phyloP scores from a whole-genome alignment of 30 jellyfish, hydroid and myxozoan genomes.

The Hydractinia symbiolongicarpus region DNA sequence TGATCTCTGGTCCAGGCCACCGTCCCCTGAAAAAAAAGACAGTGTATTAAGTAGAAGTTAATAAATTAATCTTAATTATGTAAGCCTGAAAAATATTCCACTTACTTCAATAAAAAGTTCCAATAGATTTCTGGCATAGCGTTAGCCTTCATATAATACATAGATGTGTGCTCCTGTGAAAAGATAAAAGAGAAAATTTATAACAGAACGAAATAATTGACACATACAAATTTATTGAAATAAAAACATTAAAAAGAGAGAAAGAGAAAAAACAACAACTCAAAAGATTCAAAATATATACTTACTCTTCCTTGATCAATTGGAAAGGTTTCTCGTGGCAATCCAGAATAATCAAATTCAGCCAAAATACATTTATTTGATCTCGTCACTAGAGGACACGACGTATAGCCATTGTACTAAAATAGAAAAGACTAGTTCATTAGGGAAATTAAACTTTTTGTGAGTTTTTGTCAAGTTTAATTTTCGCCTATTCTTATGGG shows the following conservation, averaged over 20 bases:
- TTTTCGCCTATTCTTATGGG: no score
- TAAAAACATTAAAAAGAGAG: not conserved
- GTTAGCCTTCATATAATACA: constrained; percentile 67
- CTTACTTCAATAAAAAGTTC: constrained; percentile 64
- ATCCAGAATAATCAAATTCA: constrained; percentile 64
- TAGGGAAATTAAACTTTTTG: no score
- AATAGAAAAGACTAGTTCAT: no score
- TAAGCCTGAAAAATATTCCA: no score
- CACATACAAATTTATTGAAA: not conserved
- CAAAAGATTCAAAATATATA: no score
- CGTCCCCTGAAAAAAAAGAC: constrained; percentile 46
- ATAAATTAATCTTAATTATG: no score
- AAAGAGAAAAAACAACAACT: no score
- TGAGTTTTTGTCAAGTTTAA: no score
- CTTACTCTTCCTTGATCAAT: constrained; percentile 77
- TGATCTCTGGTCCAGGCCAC: constrained; percentile 83
- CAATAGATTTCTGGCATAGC: constrained; percentile 85
- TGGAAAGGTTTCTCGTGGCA: constrained; percentile 88
- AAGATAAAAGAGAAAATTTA: not conserved
- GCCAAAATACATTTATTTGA: constrained; percentile 72
- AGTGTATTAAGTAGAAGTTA: not conserved
- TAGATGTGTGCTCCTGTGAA: constrained; percentile 64
- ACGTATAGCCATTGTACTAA: constrained; percentile 85
- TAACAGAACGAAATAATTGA: not conserved
- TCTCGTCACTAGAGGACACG: constrained; percentile 85